A percentile compares a stretch with the other conserved stretches of the same genome.
Evolutionary conservation across 2,888 invertebrate species (phyloP).

Genomic region (Volucella inflata): DNA sequence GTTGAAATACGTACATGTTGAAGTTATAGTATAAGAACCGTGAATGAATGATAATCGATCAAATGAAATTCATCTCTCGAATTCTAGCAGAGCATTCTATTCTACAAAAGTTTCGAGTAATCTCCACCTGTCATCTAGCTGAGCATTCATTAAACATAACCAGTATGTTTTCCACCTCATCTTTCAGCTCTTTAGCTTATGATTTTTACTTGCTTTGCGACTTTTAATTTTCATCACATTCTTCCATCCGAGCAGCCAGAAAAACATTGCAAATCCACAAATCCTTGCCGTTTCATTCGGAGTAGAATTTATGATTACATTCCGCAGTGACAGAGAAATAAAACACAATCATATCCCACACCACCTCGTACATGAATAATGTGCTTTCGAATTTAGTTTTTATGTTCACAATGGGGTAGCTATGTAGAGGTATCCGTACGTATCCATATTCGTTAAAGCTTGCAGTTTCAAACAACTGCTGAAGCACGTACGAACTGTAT

Average conservation of each 20-base stretch:
- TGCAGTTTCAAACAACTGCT: conserved; percentile 33
- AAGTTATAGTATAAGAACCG: too few relatives aligned
- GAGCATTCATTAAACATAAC: too few relatives aligned
- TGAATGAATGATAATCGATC: too few relatives aligned
- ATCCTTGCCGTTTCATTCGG: neutral
- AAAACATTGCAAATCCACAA: conserved; percentile 13
- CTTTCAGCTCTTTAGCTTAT: too few relatives aligned
- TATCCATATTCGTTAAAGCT: conserved; percentile 20
- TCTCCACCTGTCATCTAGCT: too few relatives aligned
- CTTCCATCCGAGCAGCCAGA: neutral
- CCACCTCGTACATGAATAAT: conserved; percentile 16
- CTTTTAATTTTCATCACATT: too few relatives aligned
- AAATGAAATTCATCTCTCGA: too few relatives aligned
- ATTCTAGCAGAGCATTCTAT: too few relatives aligned
- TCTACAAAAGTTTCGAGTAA: too few relatives aligned
- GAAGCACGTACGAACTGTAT: conserved; percentile 18
- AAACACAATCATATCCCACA: conserved; percentile 48
- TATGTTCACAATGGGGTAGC: conserved; percentile 17
- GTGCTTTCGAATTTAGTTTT: conserved; percentile 3
- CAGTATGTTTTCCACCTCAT: too few relatives aligned
- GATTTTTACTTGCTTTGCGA: too few relatives aligned
- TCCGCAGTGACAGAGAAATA: conserved; percentile 38
- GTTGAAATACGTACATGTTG: too few relatives aligned
- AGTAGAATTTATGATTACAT: conserved; percentile 24
- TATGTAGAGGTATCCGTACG: neutral